phyloP scores from a whole-genome alignment of 1,140 invertebrate genomes.

The Carposina sasakii region DNA sequence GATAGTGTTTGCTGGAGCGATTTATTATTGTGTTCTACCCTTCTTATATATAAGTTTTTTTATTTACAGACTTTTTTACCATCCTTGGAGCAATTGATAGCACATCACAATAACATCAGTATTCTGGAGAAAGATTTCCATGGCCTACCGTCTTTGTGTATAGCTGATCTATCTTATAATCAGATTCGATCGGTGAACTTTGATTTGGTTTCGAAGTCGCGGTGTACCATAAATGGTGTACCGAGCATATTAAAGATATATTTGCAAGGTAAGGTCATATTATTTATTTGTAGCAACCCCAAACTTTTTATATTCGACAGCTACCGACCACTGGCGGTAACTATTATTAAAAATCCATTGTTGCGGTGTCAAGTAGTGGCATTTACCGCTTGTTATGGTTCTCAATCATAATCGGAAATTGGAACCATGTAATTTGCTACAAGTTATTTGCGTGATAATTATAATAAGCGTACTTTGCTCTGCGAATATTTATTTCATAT shows the following conservation, averaged over 20 bases:
- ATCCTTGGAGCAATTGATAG: conserved; percentile 81
- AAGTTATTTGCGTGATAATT: too few species aligned
- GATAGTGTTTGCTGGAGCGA: conserved; percentile 15
- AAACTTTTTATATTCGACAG: too few species aligned
- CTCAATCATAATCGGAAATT: too few species aligned
- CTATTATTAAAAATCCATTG: too few species aligned
- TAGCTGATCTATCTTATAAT: conserved; percentile 84
- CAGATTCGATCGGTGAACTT: conserved; percentile 79
- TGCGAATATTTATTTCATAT: too few species aligned
- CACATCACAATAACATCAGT: conserved; percentile 81
- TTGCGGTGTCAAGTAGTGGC: too few species aligned
- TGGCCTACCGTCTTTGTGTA: conserved; percentile 83
- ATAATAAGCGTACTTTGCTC: too few species aligned
- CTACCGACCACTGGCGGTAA: too few species aligned
- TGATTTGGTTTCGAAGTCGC: conserved; percentile 83
- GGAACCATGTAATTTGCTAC: too few species aligned
- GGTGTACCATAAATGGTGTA: conserved; percentile 83
- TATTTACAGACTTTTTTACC: conserved; percentile 82
- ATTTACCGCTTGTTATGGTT: too few species aligned
- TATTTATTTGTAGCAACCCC: too few species aligned
- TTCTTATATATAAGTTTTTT: conserved; percentile 11
- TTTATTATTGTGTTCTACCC: conserved; percentile 3
- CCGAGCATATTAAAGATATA: conserved; percentile 83
- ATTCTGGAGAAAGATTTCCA: conserved; percentile 84
- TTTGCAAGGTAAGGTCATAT: conserved; percentile 78